Conservation (phyloP, 1,140 invertebrate species). For the Nebria ingens region DNA sequence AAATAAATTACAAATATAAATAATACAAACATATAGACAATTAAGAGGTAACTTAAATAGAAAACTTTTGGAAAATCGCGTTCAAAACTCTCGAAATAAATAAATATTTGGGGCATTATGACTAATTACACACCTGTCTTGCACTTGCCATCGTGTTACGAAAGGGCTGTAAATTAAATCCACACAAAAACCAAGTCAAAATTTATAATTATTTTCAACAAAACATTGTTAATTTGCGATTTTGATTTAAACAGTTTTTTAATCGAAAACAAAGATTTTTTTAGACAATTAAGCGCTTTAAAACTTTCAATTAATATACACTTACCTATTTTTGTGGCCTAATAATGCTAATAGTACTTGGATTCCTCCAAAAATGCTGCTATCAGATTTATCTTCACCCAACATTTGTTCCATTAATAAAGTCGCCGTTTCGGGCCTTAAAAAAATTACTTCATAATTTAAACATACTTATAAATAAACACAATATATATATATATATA, state of each 20-base stretch:
- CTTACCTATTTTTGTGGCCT: conserved; percentile 36
- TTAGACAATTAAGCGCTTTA: too few species aligned
- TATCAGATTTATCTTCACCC: conserved; percentile 54
- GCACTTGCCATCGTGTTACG: neutral
- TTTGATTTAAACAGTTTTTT: too few species aligned
- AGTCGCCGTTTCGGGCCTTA: conserved; percentile 51
- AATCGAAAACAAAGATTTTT: too few species aligned
- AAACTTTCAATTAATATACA: too few species aligned
- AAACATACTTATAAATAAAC: conserved; percentile 33
- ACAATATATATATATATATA: too few species aligned
- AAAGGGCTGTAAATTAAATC: neutral
- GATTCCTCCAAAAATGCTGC: conserved; percentile 67
- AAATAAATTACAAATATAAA: neutral
- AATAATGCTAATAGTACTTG: conserved; percentile 64
- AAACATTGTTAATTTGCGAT: too few species aligned
- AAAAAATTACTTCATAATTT: too few species aligned
- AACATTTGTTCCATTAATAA: conserved; percentile 64
- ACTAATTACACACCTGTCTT: neutral
- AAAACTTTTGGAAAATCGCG: neutral
- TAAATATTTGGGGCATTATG: too few species aligned
- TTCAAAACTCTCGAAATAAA: too few species aligned
- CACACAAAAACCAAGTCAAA: neutral
- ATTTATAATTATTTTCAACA: too few species aligned
- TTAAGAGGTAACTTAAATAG: neutral
- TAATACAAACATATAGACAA: neutral